phyloP scores from a whole-genome alignment of 2,797 vertebrate species.

The Gadopsis marmoratus region DNA sequence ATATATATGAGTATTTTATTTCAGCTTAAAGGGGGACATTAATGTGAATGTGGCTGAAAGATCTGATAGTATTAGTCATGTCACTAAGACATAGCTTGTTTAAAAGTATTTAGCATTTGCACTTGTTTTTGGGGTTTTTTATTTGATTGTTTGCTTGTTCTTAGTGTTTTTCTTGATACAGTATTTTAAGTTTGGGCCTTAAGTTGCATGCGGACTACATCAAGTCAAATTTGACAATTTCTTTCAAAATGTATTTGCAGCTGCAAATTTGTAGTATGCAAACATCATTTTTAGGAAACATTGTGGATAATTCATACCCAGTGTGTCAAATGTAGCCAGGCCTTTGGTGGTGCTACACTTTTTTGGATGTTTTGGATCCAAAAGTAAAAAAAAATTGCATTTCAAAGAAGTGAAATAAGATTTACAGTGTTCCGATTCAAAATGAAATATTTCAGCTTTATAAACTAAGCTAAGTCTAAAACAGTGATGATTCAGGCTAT shows the following conservation, averaged over 20 bases:
- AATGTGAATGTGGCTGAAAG: neutral
- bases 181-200: neutral
- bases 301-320: neutral
- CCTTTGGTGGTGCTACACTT: neutral
- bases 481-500: neutral
- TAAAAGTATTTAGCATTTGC: accelerated
- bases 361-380: conserved; percentile 9
- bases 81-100: neutral
- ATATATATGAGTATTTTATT: neutral
- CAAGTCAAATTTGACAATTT: neutral
- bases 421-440: conserved; percentile 3
- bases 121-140: neutral
- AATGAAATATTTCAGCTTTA: neutral
- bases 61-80: neutral
- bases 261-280: neutral
- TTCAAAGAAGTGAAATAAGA: neutral
- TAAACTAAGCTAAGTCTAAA: neutral
- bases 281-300: neutral
- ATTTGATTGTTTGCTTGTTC: neutral
- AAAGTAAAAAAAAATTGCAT: neutral
- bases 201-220: neutral
- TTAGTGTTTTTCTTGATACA: neutral
- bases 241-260: neutral
- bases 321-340: neutral
- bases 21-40: neutral